Evolutionary conservation across 2,113 vertebrate species (phyloP), one percentile per base, ranked within the genome.

Genomic region (Spilogale gracilis): DNA sequence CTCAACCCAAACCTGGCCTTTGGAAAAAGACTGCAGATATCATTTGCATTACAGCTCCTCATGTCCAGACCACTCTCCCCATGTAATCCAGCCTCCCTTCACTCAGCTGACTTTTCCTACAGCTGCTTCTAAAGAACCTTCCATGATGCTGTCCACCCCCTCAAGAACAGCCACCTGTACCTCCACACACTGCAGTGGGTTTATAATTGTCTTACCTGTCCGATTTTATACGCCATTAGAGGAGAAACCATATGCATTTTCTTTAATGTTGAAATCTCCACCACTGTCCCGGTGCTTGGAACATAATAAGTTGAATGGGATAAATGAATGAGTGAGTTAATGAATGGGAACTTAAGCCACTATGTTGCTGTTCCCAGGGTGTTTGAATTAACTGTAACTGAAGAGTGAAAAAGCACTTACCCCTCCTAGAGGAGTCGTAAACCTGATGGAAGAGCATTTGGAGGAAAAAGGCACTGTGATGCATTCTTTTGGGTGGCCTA

Each of bases 271-370:
- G 65, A 45, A 20, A 23, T 88, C 71, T 73, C 60, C 23, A 65
- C 17, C 60, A 92, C 13, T 18, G 14, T 65, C 5, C 27, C 52
- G 9, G 11, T 58, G 38, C 30, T 50, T 80, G 50, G 65, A 50
- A 79, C 8, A 1, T 50, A 45, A 52, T 71, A 76, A 43, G 17
- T 91, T 67, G 78, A 73, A 69, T 11, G 50, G 23, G 82, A 93
- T 38, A 56, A 83, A 85, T 73, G 92, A 96, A 76, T 71, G 71
- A 94, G 9, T 81, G 83, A 83, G 94, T 94, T 82, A 96, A 95
- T 52, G 56, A 61, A 74, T 61, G 23, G 54, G 21, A 96, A 87
- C n/a, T 58, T 18, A 86, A 79, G 74, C 65, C 7, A 32, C 80
- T 54, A 2, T 11, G 5, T 13, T 50, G 89, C 78, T 78, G 63